These are phyloP conservation scores for Cheilosia pagana DNA, from an alignment of 2,888 invertebrate species.

Conservation along the genomic window DNA sequence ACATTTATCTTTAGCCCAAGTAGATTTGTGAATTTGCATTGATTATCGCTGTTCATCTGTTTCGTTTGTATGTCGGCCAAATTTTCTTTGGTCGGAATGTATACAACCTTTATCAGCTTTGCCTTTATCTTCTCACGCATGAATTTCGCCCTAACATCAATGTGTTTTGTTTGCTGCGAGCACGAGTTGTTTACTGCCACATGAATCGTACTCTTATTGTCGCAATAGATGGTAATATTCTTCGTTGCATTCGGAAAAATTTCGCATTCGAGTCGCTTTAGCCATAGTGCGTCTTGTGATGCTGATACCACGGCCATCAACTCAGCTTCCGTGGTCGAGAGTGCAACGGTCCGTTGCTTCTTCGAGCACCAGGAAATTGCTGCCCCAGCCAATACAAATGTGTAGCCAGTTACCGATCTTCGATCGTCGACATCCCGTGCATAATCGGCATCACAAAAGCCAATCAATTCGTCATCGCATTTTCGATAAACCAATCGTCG, in stretches of 20 bases:
- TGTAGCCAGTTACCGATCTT: slow-evolving; percentile 19
- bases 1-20: slow-evolving; percentile 7
- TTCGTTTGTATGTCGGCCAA: slow-evolving; percentile 26
- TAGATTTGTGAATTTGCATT: slow-evolving; percentile 10
- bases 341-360: slow-evolving; percentile 30
- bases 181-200: slow-evolving; percentile 27
- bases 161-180: slow-evolving; percentile 5
- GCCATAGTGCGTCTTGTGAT: slow-evolving; percentile 31
- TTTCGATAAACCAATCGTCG: too few species aligned
- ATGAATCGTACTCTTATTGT: slow-evolving; percentile 17
- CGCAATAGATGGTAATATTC: slow-evolving; percentile 13
- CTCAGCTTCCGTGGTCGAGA: slow-evolving; percentile 30
- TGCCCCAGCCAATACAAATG: slow-evolving; percentile 13
- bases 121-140: slow-evolving; percentile 21
- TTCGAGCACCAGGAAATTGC: slow-evolving; percentile 42
- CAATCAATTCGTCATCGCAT: slow-evolving; percentile 7
- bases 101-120: slow-evolving; percentile 13
- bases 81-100: slow-evolving; percentile 24
- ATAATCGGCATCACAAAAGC: slow-evolving; percentile 23
- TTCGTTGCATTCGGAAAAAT: slow-evolving; percentile 10
- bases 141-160: slow-evolving; percentile 18
- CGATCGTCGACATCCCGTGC: slow-evolving; percentile 23
- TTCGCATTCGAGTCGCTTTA: not conserved
- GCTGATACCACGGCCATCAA: slow-evolving; percentile 25
- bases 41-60: slow-evolving; percentile 28